These are phyloP conservation scores for Drosophila subsilvestris DNA, from an alignment of 2,888 invertebrate species.

Conservation along the genomic window DNA sequence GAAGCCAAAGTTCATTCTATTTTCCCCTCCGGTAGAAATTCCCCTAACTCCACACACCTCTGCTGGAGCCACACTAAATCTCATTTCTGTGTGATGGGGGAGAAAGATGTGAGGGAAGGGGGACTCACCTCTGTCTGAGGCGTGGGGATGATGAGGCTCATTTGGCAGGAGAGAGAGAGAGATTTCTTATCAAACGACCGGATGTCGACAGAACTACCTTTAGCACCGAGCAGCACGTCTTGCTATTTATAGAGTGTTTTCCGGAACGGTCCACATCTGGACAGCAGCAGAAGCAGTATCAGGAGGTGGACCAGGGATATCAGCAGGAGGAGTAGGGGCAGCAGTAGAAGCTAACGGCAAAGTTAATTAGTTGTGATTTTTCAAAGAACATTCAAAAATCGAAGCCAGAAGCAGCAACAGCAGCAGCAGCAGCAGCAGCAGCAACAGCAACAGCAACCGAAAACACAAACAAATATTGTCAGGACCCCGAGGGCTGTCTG, in stretches of 20 bases:
- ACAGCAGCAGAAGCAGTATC: conserved; percentile 16
- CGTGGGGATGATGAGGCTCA: conserved; percentile 49
- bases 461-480: conserved; percentile 50
- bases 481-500: conserved; percentile 23
- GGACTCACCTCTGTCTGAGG: neutral
- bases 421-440: neutral
- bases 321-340: neutral
- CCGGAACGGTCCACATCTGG: conserved; percentile 55
- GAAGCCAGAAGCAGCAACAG: conserved; percentile 39
- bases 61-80: neutral
- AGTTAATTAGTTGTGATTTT: conserved; percentile 85
- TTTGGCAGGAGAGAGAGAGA: conserved; percentile 29
- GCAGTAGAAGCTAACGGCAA: conserved; percentile 48
- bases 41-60: neutral
- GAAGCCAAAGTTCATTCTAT: neutral
- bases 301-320: neutral
- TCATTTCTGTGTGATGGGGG: neutral
- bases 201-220: conserved; percentile 37
- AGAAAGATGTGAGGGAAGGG: neutral
- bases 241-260: conserved; percentile 17
- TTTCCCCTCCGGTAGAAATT: neutral
- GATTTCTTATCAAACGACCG: conserved; percentile 54
- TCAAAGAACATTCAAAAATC: conserved; percentile 72
- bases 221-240: conserved; percentile 2
- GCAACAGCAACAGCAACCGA: neutral